phyloP scores from a whole-genome alignment of 2,888 invertebrate genomes.

The Acleris literana region DNA sequence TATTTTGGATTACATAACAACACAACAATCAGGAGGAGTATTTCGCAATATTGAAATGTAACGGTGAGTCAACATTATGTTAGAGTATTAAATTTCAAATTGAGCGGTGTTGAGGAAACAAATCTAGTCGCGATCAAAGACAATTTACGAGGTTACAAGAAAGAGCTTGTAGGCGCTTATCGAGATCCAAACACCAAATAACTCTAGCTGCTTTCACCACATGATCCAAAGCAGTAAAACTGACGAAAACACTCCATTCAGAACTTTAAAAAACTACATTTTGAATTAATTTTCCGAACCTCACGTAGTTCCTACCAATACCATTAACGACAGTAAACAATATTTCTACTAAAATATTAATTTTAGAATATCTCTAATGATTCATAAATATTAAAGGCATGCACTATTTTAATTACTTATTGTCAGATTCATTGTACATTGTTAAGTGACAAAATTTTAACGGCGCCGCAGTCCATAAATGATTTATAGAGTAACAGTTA shows the following conservation, averaged over 20 bases:
- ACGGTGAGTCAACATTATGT: constrained; percentile 67
- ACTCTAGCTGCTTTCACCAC: constrained; percentile 61
- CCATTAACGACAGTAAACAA: constrained; percentile 23
- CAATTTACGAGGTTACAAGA: constrained; percentile 69
- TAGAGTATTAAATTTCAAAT: constrained; percentile 70
- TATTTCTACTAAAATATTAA: constrained; percentile 42
- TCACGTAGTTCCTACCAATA: background rate
- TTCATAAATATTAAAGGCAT: constrained; percentile 49
- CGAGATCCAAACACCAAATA: constrained; percentile 57
- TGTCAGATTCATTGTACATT: constrained; percentile 66
- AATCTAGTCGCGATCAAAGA: constrained; percentile 62
- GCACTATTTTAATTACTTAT: constrained; percentile 52
- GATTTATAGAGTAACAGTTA: constrained; percentile 75
- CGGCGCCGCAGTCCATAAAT: constrained; percentile 68
- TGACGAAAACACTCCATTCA: constrained; percentile 11
- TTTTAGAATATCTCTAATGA: constrained; percentile 47
- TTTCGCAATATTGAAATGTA: constrained; percentile 65
- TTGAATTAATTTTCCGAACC: background rate
- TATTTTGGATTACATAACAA: constrained; percentile 24
- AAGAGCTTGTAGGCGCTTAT: constrained; percentile 62
- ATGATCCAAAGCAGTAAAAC: constrained; percentile 43
- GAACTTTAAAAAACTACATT: background rate
- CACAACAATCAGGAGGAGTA: constrained; percentile 44
- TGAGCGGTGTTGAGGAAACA: constrained; percentile 61
- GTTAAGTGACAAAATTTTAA: constrained; percentile 70